phyloP scores from a whole-genome alignment of 1,140 invertebrate species.

The Eumaeus atala region DNA sequence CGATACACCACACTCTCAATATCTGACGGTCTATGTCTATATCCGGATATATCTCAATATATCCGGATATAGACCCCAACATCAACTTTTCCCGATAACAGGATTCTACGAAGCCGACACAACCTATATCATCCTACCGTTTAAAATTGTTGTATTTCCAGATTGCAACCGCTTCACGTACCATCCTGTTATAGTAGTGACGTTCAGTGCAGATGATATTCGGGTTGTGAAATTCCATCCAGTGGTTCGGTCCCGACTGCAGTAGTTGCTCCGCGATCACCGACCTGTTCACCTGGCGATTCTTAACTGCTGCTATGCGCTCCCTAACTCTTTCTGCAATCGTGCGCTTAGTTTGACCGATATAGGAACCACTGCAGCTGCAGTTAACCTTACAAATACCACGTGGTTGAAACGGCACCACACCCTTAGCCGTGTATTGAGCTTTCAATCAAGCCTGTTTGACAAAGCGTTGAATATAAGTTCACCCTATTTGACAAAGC shows the following conservation, averaged over 20 bases:
- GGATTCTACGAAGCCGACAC: too few species aligned
- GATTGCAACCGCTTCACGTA: too few species aligned
- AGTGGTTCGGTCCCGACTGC: not conserved
- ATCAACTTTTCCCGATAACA: not conserved
- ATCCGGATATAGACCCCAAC: not conserved
- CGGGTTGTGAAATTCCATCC: not conserved
- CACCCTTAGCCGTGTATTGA: too few species aligned
- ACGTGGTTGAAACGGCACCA: not conserved
- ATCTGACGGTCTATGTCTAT: slow-evolving; percentile 3
- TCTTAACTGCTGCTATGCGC: slow-evolving; percentile 12
- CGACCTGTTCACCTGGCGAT: not conserved
- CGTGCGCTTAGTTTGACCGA: slow-evolving; percentile 14
- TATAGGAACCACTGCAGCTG: slow-evolving; percentile 8
- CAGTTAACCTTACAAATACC: slow-evolving; percentile 8
- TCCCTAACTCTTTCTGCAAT: slow-evolving; percentile 12
- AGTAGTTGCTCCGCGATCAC: slow-evolving; percentile 16
- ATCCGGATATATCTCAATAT: not conserved
- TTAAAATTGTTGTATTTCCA: too few species aligned
- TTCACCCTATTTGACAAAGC: too few species aligned
- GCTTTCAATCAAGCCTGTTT: too few species aligned
- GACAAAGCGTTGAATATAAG: too few species aligned
- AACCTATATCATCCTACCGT: too few species aligned
- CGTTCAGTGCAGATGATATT: not conserved
- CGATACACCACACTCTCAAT: too few species aligned
- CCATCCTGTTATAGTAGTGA: not conserved